These are phyloP conservation scores for Nothocercus julius DNA, from an alignment of 2,113 vertebrate genomes.

Conservation along the genomic window DNA sequence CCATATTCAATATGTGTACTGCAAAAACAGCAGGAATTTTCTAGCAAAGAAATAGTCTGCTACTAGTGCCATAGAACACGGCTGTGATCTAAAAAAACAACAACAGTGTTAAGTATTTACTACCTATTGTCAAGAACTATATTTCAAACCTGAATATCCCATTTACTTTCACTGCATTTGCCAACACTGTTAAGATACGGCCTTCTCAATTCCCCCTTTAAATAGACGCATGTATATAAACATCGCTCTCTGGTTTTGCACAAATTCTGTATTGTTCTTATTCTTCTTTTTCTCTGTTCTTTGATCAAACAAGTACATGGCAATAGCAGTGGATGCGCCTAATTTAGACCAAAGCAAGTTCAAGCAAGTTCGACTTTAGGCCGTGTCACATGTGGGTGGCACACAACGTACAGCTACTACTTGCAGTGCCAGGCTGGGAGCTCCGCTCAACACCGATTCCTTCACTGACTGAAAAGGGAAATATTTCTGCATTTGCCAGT, in stretches of 20 bases:
- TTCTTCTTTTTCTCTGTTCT: neutral
- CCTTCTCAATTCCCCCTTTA: constrained; percentile 41
- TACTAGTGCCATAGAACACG: neutral
- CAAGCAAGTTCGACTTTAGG: neutral
- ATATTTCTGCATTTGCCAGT: neutral
- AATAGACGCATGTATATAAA: neutral
- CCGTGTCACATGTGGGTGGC: neutral
- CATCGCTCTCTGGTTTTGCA: neutral
- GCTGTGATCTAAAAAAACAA: neutral
- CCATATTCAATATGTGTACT: constrained; percentile 43
- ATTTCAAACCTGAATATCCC: neutral
- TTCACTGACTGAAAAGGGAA: neutral
- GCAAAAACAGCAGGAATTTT: constrained; percentile 64
- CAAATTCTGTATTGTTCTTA: neutral
- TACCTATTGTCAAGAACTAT: neutral
- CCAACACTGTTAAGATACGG: neutral
- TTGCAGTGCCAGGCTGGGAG: neutral
- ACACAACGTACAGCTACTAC: neutral
- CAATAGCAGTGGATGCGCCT: neutral
- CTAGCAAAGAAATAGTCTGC: neutral
- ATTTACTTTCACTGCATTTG: neutral
- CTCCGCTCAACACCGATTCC: neutral
- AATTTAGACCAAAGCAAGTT: rapidly evolving
- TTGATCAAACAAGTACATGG: neutral
- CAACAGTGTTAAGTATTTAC: neutral